Evolutionary conservation across 2,888 invertebrate species (phyloP).

Genomic region (Brachylomia viminalis): DNA sequence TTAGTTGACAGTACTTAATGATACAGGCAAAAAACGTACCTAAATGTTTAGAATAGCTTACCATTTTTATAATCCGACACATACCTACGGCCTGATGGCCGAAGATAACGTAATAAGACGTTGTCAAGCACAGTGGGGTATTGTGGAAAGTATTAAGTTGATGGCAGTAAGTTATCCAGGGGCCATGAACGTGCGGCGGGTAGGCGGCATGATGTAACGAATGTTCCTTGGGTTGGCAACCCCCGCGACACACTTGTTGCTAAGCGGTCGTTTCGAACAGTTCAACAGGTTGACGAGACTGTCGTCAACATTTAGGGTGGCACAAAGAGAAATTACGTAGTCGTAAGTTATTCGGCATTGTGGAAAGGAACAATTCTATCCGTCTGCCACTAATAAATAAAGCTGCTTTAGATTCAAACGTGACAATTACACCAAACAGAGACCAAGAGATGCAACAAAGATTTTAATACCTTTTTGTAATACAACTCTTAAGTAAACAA

Average conservation of each 20-base stretch:
- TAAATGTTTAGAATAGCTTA: neutral
- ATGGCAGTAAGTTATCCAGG: slow-evolving; percentile 37
- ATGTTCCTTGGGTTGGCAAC: slow-evolving; percentile 41
- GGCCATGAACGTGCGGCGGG: slow-evolving; percentile 25
- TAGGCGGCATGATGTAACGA: slow-evolving; percentile 25
- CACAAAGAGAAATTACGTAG: slow-evolving; percentile 20
- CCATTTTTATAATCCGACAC: slow-evolving; percentile 3
- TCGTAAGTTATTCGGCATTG: slow-evolving; percentile 16
- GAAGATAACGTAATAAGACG: slow-evolving; percentile 28
- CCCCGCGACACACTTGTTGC: slow-evolving; percentile 63
- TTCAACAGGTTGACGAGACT: slow-evolving; percentile 59
- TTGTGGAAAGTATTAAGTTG: slow-evolving; percentile 31
- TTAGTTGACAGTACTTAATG: neutral
- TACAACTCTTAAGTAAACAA: too few relatives aligned
- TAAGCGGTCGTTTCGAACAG: slow-evolving; percentile 31
- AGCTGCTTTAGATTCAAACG: too few relatives aligned
- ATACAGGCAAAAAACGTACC: neutral
- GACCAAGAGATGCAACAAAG: too few relatives aligned
- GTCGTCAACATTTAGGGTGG: slow-evolving; percentile 34
- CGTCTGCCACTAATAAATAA: neutral
- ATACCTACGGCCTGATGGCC: slow-evolving; percentile 1
- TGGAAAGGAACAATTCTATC: neutral
- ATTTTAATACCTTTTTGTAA: too few relatives aligned
- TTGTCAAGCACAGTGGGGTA: slow-evolving; percentile 16
- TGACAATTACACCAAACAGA: too few relatives aligned